Evolutionary conservation across 2,113 vertebrate species (phyloP).

Genomic region (Oxyura jamaicensis): DNA sequence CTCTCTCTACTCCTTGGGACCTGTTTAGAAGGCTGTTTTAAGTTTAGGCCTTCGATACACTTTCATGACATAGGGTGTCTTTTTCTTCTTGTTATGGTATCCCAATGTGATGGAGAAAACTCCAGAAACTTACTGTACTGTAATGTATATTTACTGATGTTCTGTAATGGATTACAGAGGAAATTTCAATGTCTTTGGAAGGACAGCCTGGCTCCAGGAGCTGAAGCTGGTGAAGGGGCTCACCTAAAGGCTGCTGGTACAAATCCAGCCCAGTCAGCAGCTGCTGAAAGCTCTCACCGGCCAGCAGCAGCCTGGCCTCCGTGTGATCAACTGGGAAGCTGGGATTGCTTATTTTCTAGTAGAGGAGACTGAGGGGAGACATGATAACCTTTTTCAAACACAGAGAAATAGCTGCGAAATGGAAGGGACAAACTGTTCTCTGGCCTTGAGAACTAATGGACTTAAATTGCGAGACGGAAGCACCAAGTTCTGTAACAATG

Average conservation of each 20-base stretch:
- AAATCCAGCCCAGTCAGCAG: slow-evolving; percentile 30
- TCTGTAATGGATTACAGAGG: neutral
- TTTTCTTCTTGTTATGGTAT: neutral
- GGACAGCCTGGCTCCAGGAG: neutral
- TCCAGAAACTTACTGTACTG: neutral
- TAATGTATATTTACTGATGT: neutral
- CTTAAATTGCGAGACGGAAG: neutral
- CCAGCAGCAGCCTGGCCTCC: slow-evolving; percentile 18
- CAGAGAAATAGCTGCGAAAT: neutral
- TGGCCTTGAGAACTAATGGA: neutral
- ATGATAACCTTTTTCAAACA: slow-evolving; percentile 1
- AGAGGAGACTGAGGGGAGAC: neutral
- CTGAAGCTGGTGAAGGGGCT: neutral
- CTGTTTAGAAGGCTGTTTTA: neutral
- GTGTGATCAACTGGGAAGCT: slow-evolving; percentile 4
- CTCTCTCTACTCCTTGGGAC: slow-evolving; percentile 38
- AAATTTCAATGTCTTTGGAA: neutral
- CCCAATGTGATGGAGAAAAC: neutral
- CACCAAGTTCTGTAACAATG: neutral
- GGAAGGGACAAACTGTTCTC: neutral
- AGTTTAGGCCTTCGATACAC: neutral
- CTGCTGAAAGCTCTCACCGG: slow-evolving; percentile 21
- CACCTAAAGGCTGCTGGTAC: slow-evolving; percentile 4
- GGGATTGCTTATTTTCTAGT: slow-evolving; percentile 18
- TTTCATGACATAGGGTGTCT: neutral